Base-by-base conservation (phyloP, 2,888 invertebrate species). In the Nineta flava region DNA sequence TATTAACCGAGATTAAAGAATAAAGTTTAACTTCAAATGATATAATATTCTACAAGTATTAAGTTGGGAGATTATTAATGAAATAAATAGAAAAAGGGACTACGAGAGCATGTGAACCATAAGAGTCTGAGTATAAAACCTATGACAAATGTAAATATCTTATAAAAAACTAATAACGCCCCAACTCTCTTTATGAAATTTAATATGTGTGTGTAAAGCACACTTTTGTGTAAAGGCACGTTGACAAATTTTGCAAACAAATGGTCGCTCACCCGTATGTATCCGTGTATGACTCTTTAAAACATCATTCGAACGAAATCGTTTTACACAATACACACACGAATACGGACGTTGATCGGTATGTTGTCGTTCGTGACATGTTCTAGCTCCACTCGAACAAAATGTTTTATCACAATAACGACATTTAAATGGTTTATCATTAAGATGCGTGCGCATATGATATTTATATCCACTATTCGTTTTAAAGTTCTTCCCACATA, bases 221-320 rank as follows among this genome's bases (percentile, higher is more conserved):
- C 6, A 43, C 15, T 43, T 43, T 43, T 43, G 43, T 19, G 19
- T 43, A 16, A 43, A 43, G n/a, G 43, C 21, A 16, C 43, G 17
- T 10, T 21, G 17, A 16, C 46, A 46, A 4, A 46, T 12, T 16
- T 15, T 19, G 12, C 46, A 46, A 34, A 16, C 16, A 17, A 34
- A 35, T 3, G 46, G 46, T 35, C 46, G 13, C 19, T 46, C 46
- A 5, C 46, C 46, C 3, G 46, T 46, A 7, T 46, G 46, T 4
- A 32, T 46, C 5, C 46, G 46, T 16, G 15, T 46, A 46, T 46
- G 46, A 9, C 16, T 35, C 4, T 12, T 3, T 3, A 43, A 21
- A 16, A 43, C 21, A n/a, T 17, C 9, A 3, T 17, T 19, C 17
- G 32, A 16, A 35, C 17, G 35, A 35, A 46, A 46, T n/a, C 43